A percentile compares a stretch with the other conserved stretches of the same genome.
phyloP scores from a whole-genome alignment of 2,797 vertebrate genomes.

The Falco biarmicus region DNA sequence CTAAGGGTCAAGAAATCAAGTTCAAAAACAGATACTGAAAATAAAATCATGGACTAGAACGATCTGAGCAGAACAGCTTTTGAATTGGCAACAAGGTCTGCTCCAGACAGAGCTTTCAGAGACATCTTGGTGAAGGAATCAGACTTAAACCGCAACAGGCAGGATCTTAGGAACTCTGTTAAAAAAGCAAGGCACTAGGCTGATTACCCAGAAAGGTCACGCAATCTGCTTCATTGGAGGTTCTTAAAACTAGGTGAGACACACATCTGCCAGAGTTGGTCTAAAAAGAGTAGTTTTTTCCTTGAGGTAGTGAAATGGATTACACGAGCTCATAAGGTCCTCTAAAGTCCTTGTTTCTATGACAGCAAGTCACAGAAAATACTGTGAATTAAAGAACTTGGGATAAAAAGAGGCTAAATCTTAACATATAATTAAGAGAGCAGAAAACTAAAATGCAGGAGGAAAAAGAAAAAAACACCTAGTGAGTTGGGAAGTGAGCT shows the following conservation, averaged over 20 bases:
- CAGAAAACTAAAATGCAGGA: background rate
- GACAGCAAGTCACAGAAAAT: conserved; percentile 61
- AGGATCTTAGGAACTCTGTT: background rate
- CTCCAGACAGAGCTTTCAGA: background rate
- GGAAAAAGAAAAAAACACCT: background rate
- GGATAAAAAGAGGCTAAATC: background rate
- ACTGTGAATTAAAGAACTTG: background rate
- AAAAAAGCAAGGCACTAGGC: background rate
- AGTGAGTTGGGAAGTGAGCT: background rate
- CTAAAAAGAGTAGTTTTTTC: conserved; percentile 33
- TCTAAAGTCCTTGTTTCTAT: conserved; percentile 42
- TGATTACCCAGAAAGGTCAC: background rate
- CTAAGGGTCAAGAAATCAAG: background rate
- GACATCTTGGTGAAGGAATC: background rate
- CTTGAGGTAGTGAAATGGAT: conserved; percentile 39
- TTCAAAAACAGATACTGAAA: background rate
- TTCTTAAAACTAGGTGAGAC: conserved; percentile 41
- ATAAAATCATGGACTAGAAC: background rate
- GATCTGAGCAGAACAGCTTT: background rate
- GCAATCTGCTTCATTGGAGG: background rate
- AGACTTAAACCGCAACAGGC: background rate
- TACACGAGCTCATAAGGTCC: background rate
- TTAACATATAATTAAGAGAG: background rate
- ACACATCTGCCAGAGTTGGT: background rate
- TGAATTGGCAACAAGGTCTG: background rate